Conservation (phyloP, 2,113 vertebrate species). For the Archocentrus centrarchus region DNA sequence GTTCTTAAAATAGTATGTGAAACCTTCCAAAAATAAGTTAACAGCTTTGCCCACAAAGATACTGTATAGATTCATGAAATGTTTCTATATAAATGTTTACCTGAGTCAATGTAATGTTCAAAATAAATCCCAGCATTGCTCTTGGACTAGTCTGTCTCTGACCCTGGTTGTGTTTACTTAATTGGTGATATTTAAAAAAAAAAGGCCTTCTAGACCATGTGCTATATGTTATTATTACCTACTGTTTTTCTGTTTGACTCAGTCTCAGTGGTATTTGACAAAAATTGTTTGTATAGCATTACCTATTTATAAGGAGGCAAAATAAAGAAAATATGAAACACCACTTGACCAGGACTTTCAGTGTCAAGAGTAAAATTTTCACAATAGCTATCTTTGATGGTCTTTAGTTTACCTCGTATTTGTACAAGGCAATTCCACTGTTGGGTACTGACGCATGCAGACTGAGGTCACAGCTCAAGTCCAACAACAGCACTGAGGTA, state of each 20-base stretch:
- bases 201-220: no score
- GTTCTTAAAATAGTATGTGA: not conserved
- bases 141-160: not conserved
- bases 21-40: not conserved
- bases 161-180: not conserved
- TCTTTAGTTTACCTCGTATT: conserved; percentile 10
- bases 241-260: not conserved
- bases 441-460: not conserved
- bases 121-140: not conserved
- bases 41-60: not conserved
- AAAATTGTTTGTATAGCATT: not conserved
- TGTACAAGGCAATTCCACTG: not conserved
- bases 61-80: not conserved
- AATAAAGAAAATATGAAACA: not conserved
- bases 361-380: not conserved
- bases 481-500: not conserved
- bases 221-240: not conserved
- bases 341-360: not conserved
- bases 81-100: not conserved
- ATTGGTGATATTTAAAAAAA: not conserved
- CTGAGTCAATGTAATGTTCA: not conserved
- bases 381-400: not conserved
- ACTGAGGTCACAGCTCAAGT: not conserved
- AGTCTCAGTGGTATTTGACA: not conserved
- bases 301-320: not conserved